phyloP scores from a whole-genome alignment of 2,113 vertebrate species.

The Poecile atricapillus region DNA sequence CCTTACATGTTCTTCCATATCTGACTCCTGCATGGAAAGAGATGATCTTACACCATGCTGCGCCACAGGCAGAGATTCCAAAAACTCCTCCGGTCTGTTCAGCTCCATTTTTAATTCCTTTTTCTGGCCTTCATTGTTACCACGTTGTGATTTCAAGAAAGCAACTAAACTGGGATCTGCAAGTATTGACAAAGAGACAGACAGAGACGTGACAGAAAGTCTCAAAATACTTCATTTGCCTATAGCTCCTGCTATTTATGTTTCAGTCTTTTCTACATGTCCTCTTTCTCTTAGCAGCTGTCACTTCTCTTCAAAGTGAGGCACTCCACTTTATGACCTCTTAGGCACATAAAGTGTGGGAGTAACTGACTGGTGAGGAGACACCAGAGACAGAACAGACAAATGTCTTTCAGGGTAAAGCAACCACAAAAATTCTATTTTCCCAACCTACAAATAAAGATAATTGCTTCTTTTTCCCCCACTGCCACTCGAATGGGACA shows the following conservation, averaged over 20 bases:
- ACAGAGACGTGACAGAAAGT: conserved; percentile 6
- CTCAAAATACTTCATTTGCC: not conserved
- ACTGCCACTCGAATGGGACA: not conserved
- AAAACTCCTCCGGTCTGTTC: not conserved
- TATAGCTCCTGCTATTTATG: conserved; percentile 1
- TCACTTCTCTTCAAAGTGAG: not conserved
- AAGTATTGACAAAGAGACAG: conserved; percentile 43
- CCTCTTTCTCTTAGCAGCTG: not conserved
- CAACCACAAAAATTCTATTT: not conserved
- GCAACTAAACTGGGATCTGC: conserved; percentile 87
- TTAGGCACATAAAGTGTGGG: not conserved
- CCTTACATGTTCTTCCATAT: conserved; percentile 48
- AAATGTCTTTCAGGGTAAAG: not conserved
- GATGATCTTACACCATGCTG: not conserved
- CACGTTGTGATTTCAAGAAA: conserved; percentile 81
- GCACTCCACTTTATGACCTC: not conserved
- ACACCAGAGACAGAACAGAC: not conserved
- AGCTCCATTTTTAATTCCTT: conserved; percentile 31
- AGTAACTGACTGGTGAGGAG: not conserved
- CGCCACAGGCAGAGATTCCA: not conserved
- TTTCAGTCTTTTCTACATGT: not conserved
- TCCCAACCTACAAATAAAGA: not conserved
- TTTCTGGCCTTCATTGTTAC: conserved; percentile 31
- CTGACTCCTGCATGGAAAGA: not conserved
- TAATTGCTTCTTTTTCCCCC: not conserved